Evolutionary conservation across 2,797 vertebrate species (phyloP).

Genomic region (Neostethus bicornis): DNA sequence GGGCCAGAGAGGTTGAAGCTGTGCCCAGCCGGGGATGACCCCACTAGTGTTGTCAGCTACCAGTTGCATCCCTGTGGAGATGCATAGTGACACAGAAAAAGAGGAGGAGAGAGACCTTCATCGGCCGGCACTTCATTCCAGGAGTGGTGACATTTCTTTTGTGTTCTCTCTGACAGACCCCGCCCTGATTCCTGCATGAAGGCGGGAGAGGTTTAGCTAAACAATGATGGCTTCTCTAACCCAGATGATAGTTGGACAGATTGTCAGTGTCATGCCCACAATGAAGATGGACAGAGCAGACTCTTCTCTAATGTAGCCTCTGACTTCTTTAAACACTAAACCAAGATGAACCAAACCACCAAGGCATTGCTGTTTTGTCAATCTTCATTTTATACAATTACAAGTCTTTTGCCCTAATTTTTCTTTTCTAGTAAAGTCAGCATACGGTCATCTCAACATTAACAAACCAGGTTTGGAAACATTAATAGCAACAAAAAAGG

Average conservation of each 20-base stretch:
- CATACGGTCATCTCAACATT: constrained; percentile 20
- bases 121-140: constrained; percentile 70
- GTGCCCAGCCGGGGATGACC: constrained; percentile 61
- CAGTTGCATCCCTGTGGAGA: constrained; percentile 69
- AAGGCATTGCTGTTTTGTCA: constrained; percentile 12
- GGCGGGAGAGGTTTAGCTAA: constrained; percentile 54
- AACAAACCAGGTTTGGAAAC: background rate
- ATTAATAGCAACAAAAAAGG: background rate
- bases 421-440: constrained; percentile 1
- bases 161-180: constrained; percentile 63
- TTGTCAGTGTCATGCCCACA: constrained; percentile 62
- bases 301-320: constrained; percentile 52
- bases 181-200: constrained; percentile 44
- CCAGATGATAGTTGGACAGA: constrained; percentile 75
- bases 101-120: constrained; percentile 64
- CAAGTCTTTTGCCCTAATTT: constrained; percentile 6
- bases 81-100: constrained; percentile 50
- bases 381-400: constrained; percentile 16
- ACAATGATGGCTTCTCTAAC: constrained; percentile 69
- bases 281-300: constrained; percentile 63
- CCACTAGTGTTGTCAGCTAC: constrained; percentile 64
- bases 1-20: constrained; percentile 60
- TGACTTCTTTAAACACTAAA: constrained; percentile 43
- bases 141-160: constrained; percentile 74
- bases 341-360: constrained; percentile 23